phyloP scores from a whole-genome alignment of 2,888 invertebrate genomes.

The Catotricha subobsoleta region DNA sequence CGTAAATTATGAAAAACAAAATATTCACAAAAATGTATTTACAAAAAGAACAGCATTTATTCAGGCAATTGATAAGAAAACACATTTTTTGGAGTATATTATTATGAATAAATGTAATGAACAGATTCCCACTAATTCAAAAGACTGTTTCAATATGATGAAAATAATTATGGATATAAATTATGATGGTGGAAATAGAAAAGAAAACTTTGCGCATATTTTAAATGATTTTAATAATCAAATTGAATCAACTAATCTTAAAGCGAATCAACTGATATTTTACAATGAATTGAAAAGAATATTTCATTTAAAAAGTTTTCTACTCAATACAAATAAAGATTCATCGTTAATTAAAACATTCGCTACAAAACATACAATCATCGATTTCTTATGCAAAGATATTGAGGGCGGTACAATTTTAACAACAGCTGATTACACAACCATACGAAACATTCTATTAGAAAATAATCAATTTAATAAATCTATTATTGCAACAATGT shows the following conservation, averaged over 20 bases:
- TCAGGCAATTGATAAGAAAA: not conserved
- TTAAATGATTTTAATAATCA: too few species aligned
- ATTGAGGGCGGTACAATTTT: not conserved
- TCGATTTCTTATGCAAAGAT: not conserved
- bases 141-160: not conserved
- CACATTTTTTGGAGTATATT: not conserved
- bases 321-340: not conserved
- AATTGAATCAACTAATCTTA: not conserved
- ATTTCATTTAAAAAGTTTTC: not conserved
- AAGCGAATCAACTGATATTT: constrained; percentile 1
- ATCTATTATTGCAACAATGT: not conserved
- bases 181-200: not conserved
- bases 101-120: not conserved
- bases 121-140: not conserved
- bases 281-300: not conserved
- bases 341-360: not conserved
- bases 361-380: constrained; percentile 1
- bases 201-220: too few species aligned
- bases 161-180: not conserved
- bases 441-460: not conserved
- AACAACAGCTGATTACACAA: not conserved
- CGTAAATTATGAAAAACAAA: not conserved
- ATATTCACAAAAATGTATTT: not conserved
- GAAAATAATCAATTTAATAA: not conserved
- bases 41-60: not conserved